phyloP scores from a whole-genome alignment of 2,888 invertebrate genomes.

The Agrotis ipsilon region DNA sequence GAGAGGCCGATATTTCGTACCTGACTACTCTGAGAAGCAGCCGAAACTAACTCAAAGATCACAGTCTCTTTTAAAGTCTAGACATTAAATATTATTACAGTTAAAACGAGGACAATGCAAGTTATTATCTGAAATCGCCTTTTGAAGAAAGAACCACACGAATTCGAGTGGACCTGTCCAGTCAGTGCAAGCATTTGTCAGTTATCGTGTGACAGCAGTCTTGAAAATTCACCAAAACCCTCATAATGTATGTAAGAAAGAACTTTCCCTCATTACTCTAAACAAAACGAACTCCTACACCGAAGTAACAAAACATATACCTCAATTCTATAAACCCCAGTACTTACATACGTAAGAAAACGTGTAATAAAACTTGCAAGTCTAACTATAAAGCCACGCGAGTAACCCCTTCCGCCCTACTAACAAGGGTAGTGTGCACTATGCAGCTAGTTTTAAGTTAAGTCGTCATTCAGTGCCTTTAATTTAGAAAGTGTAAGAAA shows the following conservation, averaged over 20 bases:
- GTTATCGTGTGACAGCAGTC: not conserved
- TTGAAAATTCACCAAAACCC: not conserved
- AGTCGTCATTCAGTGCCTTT: slow-evolving; percentile 67
- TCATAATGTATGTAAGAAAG: not conserved
- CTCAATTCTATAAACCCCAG: not conserved
- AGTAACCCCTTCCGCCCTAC: slow-evolving; percentile 1
- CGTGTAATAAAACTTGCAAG: slow-evolving; percentile 25
- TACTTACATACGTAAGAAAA: slow-evolving; percentile 2
- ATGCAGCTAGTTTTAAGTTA: slow-evolving; percentile 68
- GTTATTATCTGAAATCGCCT: too few relatives aligned
- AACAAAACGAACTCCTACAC: not conserved
- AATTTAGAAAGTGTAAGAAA: slow-evolving; percentile 64
- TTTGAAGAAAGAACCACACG: too few relatives aligned
- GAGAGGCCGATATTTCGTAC: too few relatives aligned
- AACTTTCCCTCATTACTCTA: not conserved
- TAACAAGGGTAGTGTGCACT: slow-evolving; percentile 12
- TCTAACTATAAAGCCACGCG: slow-evolving; percentile 11
- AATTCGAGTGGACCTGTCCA: too few relatives aligned
- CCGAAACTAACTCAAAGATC: too few relatives aligned
- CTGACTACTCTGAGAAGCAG: too few relatives aligned
- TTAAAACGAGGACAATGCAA: too few relatives aligned
- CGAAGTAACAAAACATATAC: not conserved
- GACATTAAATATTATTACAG: too few relatives aligned
- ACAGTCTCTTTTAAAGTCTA: too few relatives aligned
- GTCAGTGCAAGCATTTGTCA: too few relatives aligned